Percentiles rank a stretch among this genome's conserved stretches.
phyloP scores from a whole-genome alignment of 1,140 invertebrate species.

The Bilobella aurantiaca region DNA sequence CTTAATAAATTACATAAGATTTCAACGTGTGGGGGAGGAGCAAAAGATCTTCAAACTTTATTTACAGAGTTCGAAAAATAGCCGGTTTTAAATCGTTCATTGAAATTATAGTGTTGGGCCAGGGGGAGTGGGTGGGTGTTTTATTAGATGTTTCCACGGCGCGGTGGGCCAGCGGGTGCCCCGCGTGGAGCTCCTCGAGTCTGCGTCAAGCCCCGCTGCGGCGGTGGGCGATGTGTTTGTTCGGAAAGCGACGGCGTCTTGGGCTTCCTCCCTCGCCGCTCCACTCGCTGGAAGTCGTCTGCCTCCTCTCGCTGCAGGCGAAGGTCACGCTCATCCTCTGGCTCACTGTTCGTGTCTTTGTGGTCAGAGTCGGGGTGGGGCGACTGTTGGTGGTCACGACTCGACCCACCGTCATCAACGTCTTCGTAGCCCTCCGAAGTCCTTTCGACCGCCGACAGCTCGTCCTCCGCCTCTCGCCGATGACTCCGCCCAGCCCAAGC shows the following conservation, averaged over 20 bases:
- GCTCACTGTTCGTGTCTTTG: slow-evolving; percentile 30
- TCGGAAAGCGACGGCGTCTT: background rate
- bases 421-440: background rate
- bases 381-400: background rate
- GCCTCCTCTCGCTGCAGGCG: background rate
- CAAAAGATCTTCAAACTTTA: background rate
- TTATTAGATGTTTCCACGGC: no score
- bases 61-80: background rate
- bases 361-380: slow-evolving; percentile 15
- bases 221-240: background rate
- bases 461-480: background rate
- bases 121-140: no score
- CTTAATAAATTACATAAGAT: background rate
- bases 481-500: background rate
- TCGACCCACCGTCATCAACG: background rate
- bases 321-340: slow-evolving; percentile 26
- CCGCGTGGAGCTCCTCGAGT: no score
- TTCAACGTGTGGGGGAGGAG: no score
- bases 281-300: background rate
- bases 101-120: no score
- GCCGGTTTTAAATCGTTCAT: no score
- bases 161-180: no score
- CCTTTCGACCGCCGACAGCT: no score
- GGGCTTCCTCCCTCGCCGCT: background rate
- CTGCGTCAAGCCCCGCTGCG: background rate